Evolutionary conservation across 2,888 invertebrate species (phyloP).

Genomic region (Drosophila engyochracea): DNA sequence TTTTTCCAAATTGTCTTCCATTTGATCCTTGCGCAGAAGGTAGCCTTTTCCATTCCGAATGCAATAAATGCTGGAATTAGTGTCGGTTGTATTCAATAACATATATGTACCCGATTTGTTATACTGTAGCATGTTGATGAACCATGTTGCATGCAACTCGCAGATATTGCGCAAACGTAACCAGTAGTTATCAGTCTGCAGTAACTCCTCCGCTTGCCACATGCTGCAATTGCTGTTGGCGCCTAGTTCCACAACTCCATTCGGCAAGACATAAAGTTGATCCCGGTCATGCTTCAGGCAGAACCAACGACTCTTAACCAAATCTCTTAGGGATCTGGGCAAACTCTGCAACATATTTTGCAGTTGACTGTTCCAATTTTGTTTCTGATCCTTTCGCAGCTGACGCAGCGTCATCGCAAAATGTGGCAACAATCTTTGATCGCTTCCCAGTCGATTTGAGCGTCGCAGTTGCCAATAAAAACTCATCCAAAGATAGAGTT

Average conservation of each 20-base stretch:
- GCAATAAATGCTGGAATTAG: conserved; percentile 35
- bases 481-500: conserved; percentile 58
- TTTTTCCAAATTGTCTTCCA: too few relatives aligned
- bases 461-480: conserved; percentile 62
- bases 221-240: conserved; percentile 55
- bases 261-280: conserved; percentile 32
- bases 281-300: conserved; percentile 60
- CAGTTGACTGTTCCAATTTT: conserved; percentile 37
- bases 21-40: neutral
- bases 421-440: conserved; percentile 37
- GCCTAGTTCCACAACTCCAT: conserved; percentile 37
- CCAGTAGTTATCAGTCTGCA: neutral
- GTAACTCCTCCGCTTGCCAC: conserved; percentile 42
- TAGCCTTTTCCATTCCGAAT: conserved; percentile 20
- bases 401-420: conserved; percentile 58
- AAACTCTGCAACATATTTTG: conserved; percentile 70
- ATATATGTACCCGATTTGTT: neutral
- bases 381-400: neutral
- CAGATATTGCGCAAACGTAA: conserved; percentile 49
- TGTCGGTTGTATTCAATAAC: conserved; percentile 19
- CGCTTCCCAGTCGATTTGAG: conserved; percentile 17
- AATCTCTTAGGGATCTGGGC: conserved; percentile 35
- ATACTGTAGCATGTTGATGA: conserved; percentile 29
- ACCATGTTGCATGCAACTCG: conserved; percentile 31
- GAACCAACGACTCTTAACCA: conserved; percentile 52